Percentiles rank a stretch among this genome's conserved stretches.
Conservation (phyloP, 2,113 vertebrate species). For the Xiphias gladius region DNA sequence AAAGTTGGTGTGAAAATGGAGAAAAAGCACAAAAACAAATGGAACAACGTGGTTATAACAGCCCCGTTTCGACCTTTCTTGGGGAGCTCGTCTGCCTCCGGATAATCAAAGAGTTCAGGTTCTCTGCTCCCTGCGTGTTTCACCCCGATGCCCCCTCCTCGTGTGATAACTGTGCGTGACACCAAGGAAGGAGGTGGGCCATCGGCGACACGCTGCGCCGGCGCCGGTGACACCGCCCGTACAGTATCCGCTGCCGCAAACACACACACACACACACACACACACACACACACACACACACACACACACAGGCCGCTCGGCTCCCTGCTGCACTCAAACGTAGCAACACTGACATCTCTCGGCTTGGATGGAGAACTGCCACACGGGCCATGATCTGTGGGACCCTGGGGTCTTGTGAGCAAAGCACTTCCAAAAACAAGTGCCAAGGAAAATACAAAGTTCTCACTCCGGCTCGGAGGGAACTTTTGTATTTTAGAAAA, state of each 20-base stretch:
- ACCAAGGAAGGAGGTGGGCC: neutral
- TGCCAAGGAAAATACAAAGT: too few relatives aligned
- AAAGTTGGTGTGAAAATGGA: neutral
- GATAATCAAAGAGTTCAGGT: neutral
- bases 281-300: too few relatives aligned
- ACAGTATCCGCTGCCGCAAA: conserved; percentile 6
- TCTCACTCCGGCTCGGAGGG: too few relatives aligned
- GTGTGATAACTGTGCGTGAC: conserved; percentile 1
- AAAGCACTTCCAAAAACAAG: too few relatives aligned
- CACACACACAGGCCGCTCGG: too few relatives aligned
- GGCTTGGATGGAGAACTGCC: conserved; percentile 2
- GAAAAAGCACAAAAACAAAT: neutral
- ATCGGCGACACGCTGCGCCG: neutral
- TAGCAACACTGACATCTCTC: conserved; percentile 71
- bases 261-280: too few relatives aligned
- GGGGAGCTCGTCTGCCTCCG: neutral
- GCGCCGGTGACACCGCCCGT: neutral
- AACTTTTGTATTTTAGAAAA: too few relatives aligned
- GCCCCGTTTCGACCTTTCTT: neutral
- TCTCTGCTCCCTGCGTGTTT: neutral
- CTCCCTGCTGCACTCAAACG: conserved; percentile 1
- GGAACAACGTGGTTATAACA: neutral
- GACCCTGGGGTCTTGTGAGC: neutral
- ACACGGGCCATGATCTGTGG: too few relatives aligned
- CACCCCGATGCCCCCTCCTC: neutral